phyloP scores from a whole-genome alignment of 2,113 vertebrate species.

The Scolopax mira region DNA sequence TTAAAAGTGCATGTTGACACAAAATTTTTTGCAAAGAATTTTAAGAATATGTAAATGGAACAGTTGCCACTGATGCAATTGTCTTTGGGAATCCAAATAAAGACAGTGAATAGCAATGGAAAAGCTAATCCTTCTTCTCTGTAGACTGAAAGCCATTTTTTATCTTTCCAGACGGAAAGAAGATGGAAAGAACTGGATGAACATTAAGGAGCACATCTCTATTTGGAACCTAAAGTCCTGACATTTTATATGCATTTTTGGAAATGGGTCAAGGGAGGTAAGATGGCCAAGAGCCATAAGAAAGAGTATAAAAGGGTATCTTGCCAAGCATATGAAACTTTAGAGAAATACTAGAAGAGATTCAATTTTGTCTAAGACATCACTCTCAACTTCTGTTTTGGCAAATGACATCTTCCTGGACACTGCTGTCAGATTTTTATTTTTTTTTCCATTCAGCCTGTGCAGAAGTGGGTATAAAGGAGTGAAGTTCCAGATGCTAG shows the following conservation, averaged over 20 bases:
- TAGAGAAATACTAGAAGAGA: neutral
- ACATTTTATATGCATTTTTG: neutral
- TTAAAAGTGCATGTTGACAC: neutral
- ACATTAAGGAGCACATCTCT: neutral
- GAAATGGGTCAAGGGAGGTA: neutral
- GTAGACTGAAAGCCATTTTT: neutral
- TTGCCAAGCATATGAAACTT: neutral
- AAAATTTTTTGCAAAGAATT: neutral
- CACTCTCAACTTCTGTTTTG: neutral
- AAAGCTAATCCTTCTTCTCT: neutral
- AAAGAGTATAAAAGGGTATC: neutral
- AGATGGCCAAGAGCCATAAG: neutral
- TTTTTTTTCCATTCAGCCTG: neutral
- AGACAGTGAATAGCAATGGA: neutral
- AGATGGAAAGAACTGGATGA: neutral
- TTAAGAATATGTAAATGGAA: neutral
- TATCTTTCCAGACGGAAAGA: neutral
- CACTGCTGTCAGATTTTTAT: too few species aligned
- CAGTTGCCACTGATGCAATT: neutral
- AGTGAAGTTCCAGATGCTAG: neutral
- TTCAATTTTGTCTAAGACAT: neutral
- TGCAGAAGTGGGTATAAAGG: neutral
- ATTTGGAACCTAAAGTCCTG: neutral
- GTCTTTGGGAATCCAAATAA: neutral
- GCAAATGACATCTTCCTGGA: neutral